Evolutionary conservation across 1,140 invertebrate genomes (phyloP).

Genomic region (Microplitis mediator): DNA sequence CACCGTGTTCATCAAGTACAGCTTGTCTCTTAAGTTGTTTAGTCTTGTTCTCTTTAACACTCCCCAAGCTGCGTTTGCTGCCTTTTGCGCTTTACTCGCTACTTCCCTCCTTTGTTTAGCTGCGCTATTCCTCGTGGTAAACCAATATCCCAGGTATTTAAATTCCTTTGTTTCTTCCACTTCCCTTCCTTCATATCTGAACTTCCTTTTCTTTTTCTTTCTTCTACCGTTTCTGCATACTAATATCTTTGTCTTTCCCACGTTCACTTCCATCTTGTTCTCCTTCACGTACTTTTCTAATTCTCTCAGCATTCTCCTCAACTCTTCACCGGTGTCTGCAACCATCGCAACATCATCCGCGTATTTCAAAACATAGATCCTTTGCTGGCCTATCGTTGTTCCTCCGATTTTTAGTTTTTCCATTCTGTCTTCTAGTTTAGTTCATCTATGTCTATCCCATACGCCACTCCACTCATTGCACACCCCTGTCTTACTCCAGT

Average conservation of each 20-base stretch:
- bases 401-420: background rate
- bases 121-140: too few relatives aligned
- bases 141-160: too few relatives aligned
- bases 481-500: background rate
- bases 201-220: too few relatives aligned
- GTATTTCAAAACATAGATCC: background rate
- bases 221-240: background rate
- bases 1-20: too few relatives aligned
- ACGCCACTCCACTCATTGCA: background rate
- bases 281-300: background rate
- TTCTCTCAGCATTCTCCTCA: background rate
- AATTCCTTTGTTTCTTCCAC: too few relatives aligned
- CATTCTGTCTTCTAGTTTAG: background rate
- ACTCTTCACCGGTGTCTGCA: background rate
- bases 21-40: too few relatives aligned
- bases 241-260: too few relatives aligned
- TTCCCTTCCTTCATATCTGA: too few relatives aligned
- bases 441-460: background rate
- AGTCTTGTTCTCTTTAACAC: too few relatives aligned
- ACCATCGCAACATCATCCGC: background rate
- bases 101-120: too few relatives aligned
- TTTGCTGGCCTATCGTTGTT: background rate
- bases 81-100: too few relatives aligned
- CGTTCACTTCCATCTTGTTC: background rate
- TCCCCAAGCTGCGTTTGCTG: too few relatives aligned